Percentiles rank a stretch among this genome's conserved stretches.
Conservation (phyloP, 1,140 invertebrate genomes). For the Brachionus koreanus region DNA sequence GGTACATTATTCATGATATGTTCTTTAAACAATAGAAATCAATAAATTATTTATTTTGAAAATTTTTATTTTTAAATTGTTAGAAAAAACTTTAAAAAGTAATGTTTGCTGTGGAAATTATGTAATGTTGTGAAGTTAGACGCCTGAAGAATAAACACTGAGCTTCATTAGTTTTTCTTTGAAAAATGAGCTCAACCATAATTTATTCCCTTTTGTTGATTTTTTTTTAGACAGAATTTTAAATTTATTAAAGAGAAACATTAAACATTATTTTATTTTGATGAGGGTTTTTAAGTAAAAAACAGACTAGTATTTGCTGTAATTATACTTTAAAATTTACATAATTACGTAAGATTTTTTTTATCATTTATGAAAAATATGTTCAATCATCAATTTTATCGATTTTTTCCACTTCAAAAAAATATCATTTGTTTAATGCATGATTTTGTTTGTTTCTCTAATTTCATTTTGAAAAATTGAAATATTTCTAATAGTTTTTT, state of each 20-base stretch:
- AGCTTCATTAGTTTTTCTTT: not conserved
- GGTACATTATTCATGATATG: slow-evolving; percentile 15
- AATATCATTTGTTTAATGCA: too few species aligned
- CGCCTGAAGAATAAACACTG: not conserved
- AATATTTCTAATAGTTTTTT: too few species aligned
- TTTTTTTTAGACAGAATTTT: not conserved
- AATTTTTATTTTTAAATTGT: too few species aligned
- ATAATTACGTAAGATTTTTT: not conserved
- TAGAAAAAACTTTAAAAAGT: too few species aligned
- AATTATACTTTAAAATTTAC: not conserved
- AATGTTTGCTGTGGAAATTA: not conserved
- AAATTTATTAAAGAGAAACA: not conserved
- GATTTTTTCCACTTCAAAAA: not conserved
- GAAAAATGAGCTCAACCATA: not conserved
- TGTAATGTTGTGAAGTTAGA: not conserved
- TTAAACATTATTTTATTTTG: not conserved
- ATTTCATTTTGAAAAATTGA: too few species aligned
- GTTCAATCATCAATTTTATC: not conserved
- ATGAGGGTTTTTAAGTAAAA: not conserved
- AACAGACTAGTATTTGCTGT: not conserved
- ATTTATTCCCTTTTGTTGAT: not conserved
- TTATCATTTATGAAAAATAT: not conserved
- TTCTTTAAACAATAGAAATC: not conserved
- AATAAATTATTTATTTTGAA: not conserved
- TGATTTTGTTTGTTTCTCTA: too few species aligned